These are phyloP conservation scores for Pristionchus entomophagus DNA, from an alignment of 2,888 invertebrate species.

Conservation along the genomic window DNA sequence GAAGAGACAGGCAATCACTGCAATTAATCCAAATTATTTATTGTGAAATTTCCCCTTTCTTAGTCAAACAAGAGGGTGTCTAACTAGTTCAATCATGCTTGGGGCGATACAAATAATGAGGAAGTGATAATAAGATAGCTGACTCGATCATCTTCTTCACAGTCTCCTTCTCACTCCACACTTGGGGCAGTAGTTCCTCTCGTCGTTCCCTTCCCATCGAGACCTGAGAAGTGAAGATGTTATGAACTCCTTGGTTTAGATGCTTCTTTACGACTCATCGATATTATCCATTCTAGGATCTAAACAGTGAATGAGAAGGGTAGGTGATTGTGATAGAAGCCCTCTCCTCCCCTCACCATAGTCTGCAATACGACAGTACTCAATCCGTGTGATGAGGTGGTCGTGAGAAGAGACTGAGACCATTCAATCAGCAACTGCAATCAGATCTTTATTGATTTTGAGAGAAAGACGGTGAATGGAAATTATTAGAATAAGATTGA, in stretches of 20 bases:
- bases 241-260: too few relatives aligned
- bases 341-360: background rate
- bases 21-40: too few relatives aligned
- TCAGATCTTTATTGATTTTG: background rate
- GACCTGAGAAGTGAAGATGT: background rate
- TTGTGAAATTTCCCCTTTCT: too few relatives aligned
- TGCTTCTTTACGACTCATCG: too few relatives aligned
- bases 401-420: background rate
- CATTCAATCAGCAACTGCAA: slow-evolving; percentile 20
- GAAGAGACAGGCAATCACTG: background rate
- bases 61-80: too few relatives aligned
- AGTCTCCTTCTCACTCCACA: background rate
- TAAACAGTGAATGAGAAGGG: too few relatives aligned
- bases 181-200: slow-evolving; percentile 5
- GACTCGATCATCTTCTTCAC: background rate
- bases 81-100: too few relatives aligned
- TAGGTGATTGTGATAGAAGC: background rate
- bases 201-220: slow-evolving; percentile 7
- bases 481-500: too few relatives aligned
- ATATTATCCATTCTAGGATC: too few relatives aligned
- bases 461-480: background rate
- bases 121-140: too few relatives aligned
- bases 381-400: background rate
- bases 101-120: too few relatives aligned
- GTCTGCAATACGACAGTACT: slow-evolving; percentile 4